These are phyloP conservation scores for Oplegnathus fasciatus DNA, from an alignment of 2,113 vertebrate species.

Conservation along the genomic window DNA sequence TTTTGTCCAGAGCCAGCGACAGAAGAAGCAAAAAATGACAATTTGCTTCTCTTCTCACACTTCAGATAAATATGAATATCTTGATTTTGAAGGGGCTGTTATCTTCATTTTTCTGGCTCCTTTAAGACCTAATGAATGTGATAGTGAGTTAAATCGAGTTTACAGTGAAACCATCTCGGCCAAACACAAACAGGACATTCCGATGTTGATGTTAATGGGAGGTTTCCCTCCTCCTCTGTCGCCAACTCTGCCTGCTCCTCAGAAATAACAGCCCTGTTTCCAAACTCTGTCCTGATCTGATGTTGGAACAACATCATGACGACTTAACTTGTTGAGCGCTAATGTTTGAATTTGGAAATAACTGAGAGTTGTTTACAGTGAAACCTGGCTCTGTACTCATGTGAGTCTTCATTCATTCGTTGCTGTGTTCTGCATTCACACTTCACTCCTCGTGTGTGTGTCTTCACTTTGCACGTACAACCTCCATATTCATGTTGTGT, in stretches of 20 bases:
- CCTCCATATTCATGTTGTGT: not conserved
- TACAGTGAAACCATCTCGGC: not conserved
- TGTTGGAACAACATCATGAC: not conserved
- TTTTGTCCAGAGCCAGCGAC: conserved; percentile 52
- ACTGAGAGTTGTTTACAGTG: not conserved
- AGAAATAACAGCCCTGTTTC: conserved; percentile 19
- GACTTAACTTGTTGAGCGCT: not conserved
- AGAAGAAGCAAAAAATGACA: not conserved
- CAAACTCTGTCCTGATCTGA: not conserved
- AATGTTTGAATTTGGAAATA: not conserved
- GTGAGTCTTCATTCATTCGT: conserved; percentile 15
- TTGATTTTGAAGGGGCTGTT: not conserved
- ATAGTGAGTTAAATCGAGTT: conserved; percentile 3
- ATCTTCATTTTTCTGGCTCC: not conserved
- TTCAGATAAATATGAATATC: not conserved
- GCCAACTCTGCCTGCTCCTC: conserved; percentile 7
- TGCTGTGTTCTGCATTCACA: conserved; percentile 3
- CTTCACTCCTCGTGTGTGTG: not conserved
- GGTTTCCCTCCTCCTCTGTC: conserved; percentile 13
- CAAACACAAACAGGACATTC: conserved; percentile 65
- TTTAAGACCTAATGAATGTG: not conserved
- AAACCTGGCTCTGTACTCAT: conserved; percentile 43
- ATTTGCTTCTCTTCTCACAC: not conserved
- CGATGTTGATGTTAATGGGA: conserved; percentile 31
- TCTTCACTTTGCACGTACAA: conserved; percentile 10